Conservation (phyloP, 1,140 invertebrate species). For the Aphaenogaster floridana region DNA sequence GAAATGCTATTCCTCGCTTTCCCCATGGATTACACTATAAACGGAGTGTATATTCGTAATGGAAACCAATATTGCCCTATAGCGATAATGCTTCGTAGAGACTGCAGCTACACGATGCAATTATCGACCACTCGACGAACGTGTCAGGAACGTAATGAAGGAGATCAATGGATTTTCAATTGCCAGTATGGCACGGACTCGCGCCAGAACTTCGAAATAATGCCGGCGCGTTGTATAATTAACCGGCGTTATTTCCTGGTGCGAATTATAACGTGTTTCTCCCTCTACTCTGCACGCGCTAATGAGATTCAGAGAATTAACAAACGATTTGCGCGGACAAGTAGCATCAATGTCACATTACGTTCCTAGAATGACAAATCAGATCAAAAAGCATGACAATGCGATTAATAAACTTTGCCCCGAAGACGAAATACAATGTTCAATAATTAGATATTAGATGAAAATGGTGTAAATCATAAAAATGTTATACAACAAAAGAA, state of each 20-base stretch:
- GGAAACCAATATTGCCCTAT: constrained; percentile 56
- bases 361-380: constrained; percentile 18
- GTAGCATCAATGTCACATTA: constrained; percentile 37
- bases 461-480: neutral
- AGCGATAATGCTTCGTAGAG: constrained; percentile 62
- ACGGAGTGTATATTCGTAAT: constrained; percentile 43
- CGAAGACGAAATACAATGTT: neutral
- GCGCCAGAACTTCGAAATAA: constrained; percentile 37
- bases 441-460: neutral
- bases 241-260: constrained; percentile 25
- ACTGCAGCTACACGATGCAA: constrained; percentile 41
- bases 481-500: neutral
- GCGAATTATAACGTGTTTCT: constrained; percentile 26
- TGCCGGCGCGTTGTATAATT: constrained; percentile 53
- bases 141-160: constrained; percentile 72
- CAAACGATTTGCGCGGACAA: constrained; percentile 36
- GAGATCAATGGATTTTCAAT: constrained; percentile 70
- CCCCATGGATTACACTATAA: constrained; percentile 38
- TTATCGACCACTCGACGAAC: constrained; percentile 67
- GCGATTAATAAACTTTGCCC: neutral
- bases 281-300: neutral
- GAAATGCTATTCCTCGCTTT: neutral
- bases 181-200: constrained; percentile 28
- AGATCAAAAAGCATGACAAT: constrained; percentile 12
- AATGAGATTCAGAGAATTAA: constrained; percentile 59